Conservation (phyloP, 1,140 invertebrate genomes). For the Oppia nitens region DNA sequence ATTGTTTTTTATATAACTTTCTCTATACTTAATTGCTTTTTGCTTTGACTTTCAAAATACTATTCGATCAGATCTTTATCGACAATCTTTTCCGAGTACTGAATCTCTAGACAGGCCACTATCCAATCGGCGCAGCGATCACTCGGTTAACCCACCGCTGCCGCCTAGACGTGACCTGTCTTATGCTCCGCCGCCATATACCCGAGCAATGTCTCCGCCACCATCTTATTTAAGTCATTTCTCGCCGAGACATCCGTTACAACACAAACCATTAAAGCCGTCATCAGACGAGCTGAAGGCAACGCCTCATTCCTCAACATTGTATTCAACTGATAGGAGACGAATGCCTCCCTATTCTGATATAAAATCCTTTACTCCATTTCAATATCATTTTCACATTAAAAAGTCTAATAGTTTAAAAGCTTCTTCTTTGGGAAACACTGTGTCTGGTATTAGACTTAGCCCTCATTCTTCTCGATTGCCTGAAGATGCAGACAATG, state of each 20-base stretch:
- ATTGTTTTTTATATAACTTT: slow-evolving; percentile 2
- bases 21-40: background rate
- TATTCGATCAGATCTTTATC: slow-evolving; percentile 26
- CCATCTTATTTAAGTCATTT: slow-evolving; percentile 20
- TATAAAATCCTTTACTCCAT: slow-evolving; percentile 1
- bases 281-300: background rate
- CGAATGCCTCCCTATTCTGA: slow-evolving; percentile 17
- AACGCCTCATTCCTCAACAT: slow-evolving; percentile 10
- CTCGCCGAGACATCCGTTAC: slow-evolving; percentile 17
- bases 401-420: slow-evolving; percentile 30
- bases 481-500: slow-evolving; percentile 18
- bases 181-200: slow-evolving; percentile 18
- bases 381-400: slow-evolving; percentile 24
- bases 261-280: slow-evolving; percentile 1
- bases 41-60: background rate
- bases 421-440: slow-evolving; percentile 17
- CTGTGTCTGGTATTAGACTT: slow-evolving; percentile 13
- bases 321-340: slow-evolving; percentile 18
- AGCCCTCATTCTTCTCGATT: slow-evolving; percentile 14
- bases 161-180: slow-evolving; percentile 17
- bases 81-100: slow-evolving; percentile 29
- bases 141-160: background rate
- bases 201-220: slow-evolving; percentile 19
- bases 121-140: slow-evolving; percentile 9
- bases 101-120: slow-evolving; percentile 25